Conservation (phyloP, 2,797 vertebrate species). For the Mormyrops attenuatus region DNA sequence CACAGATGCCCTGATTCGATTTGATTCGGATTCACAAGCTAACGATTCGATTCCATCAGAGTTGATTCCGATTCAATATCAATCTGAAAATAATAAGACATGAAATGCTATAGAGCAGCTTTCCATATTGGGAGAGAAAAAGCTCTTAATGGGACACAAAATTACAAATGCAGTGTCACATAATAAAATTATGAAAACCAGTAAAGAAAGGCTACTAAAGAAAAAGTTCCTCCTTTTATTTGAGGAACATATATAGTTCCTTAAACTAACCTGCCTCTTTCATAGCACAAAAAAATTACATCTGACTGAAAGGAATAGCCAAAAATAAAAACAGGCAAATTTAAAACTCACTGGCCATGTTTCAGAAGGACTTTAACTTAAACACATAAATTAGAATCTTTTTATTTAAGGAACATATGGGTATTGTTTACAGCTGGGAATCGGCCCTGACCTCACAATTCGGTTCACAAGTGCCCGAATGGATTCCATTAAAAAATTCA, state of each 20-base stretch:
- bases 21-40: not conserved
- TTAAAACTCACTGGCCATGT: not conserved
- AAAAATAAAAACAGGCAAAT: not conserved
- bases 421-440: not conserved
- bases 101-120: not conserved
- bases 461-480: not conserved
- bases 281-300: not conserved
- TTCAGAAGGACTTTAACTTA: not conserved
- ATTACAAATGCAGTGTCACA: not conserved
- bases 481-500: not conserved
- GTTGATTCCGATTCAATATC: not conserved
- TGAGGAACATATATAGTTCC: not conserved
- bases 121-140: not conserved
- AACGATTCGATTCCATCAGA: not conserved
- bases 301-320: not conserved
- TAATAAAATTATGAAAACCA: not conserved
- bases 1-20: not conserved
- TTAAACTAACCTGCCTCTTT: not conserved
- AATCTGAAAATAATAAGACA: not conserved
- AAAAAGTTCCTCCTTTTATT: not conserved
- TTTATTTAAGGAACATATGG: not conserved
- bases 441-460: not conserved
- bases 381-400: not conserved
- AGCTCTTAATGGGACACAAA: not conserved
- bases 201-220: not conserved